These are phyloP conservation scores for human DNA, from an alignment of 2,113 vertebrate species.

Conservation along the genomic window GRCh38 chr1:31736501-31737000, in stretches of 20 bases:
- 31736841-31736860: slow-evolving; percentile 70
- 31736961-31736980: slow-evolving; percentile 5
- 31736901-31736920: slow-evolving; percentile 71
- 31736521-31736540: background rate
- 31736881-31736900: slow-evolving; percentile 75
- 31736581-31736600: slow-evolving; percentile 99
- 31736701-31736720: slow-evolving; percentile 97
- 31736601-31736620: slow-evolving; percentile 96
- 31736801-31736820: background rate
- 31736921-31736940: slow-evolving; percentile 65
- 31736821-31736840: slow-evolving; percentile 52
- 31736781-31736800: slow-evolving; percentile 43
- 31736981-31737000: slow-evolving; percentile 34
- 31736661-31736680: slow-evolving; percentile 99
- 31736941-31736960: slow-evolving; percentile 60
- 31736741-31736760: slow-evolving; percentile 55
- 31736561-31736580: slow-evolving; percentile 93
- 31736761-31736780: background rate
- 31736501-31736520: background rate
- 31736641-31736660: slow-evolving; percentile 99
- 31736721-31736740: slow-evolving; percentile 82
- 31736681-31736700: slow-evolving; percentile 99
- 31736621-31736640: slow-evolving; percentile 97
- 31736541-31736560: background rate
- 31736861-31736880: slow-evolving; percentile 75